These are phyloP conservation scores for Vireo griseus DNA, from an alignment of 2,797 vertebrate genomes.

Conservation along the genomic window DNA sequence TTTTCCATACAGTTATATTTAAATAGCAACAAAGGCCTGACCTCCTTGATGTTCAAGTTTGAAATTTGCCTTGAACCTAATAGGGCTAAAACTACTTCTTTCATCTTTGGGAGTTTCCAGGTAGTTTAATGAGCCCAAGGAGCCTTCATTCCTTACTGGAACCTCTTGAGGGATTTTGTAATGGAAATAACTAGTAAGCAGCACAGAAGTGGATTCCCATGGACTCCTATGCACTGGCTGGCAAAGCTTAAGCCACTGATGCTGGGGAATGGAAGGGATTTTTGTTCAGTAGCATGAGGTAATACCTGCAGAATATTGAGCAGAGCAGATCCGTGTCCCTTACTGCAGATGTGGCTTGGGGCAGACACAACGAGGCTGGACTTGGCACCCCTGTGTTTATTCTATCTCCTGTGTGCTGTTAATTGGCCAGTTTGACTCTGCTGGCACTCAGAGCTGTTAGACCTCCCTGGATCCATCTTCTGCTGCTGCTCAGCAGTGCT, in stretches of 20 bases:
- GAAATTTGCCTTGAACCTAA: slow-evolving; percentile 34
- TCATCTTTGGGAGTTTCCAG: slow-evolving; percentile 23
- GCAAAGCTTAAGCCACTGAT: background rate
- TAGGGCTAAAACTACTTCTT: background rate
- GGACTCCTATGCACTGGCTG: background rate
- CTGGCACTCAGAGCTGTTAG: background rate
- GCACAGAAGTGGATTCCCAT: background rate
- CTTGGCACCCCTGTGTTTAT: background rate
- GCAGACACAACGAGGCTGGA: background rate
- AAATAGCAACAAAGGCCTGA: slow-evolving; percentile 1
- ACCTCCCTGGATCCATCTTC: background rate
- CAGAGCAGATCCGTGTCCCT: background rate
- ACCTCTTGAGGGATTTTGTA: slow-evolving; percentile 21
- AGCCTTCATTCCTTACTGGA: slow-evolving; percentile 14
- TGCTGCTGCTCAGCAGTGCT: background rate
- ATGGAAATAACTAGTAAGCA: slow-evolving; percentile 15
- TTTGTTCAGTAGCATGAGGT: background rate
- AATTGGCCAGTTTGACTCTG: background rate
- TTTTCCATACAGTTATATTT: slow-evolving; percentile 3
- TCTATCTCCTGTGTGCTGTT: background rate
- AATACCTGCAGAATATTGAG: background rate
- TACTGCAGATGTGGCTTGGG: background rate
- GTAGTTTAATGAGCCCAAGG: slow-evolving; percentile 23
- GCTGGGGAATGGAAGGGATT: background rate
- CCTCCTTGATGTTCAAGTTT: slow-evolving; percentile 4